Percentiles rank a stretch among this genome's conserved stretches.
Conservation (phyloP, 2,113 vertebrate genomes). For the Reinhardtius hippoglossoides region DNA sequence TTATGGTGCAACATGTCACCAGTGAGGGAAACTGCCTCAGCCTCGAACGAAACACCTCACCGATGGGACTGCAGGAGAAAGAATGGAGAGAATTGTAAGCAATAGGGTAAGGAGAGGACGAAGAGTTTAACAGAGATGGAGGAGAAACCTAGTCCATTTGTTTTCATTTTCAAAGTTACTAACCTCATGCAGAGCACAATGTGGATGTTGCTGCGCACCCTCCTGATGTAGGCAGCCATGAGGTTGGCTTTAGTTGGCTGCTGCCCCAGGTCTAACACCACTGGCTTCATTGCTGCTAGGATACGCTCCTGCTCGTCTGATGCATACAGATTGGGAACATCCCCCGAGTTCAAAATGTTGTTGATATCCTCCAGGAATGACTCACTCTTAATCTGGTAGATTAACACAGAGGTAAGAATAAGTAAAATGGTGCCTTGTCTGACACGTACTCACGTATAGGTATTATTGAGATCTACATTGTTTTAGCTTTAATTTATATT, state of each 20-base stretch:
- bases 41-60: slow-evolving; percentile 89
- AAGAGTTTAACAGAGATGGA: background rate
- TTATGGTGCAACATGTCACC: slow-evolving; percentile 93
- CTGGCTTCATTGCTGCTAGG: slow-evolving; percentile 85
- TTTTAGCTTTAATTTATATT: background rate
- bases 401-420: background rate
- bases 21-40: slow-evolving; percentile 94
- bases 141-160: background rate
- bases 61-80: slow-evolving; percentile 83
- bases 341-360: slow-evolving; percentile 91
- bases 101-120: background rate
- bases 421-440: background rate
- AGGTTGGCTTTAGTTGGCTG: slow-evolving; percentile 91
- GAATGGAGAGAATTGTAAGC: slow-evolving; percentile 1
- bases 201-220: slow-evolving; percentile 89
- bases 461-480: background rate
- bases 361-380: slow-evolving; percentile 95
- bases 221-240: slow-evolving; percentile 87
- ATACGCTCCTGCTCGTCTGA: slow-evolving; percentile 90
- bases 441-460: background rate
- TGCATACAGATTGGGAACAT: slow-evolving; percentile 90
- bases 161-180: background rate
- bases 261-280: slow-evolving; percentile 87
- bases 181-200: slow-evolving; percentile 95
- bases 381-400: slow-evolving; percentile 89